phyloP scores from a whole-genome alignment of 2,888 invertebrate species.

The Ectemnius continuus region DNA sequence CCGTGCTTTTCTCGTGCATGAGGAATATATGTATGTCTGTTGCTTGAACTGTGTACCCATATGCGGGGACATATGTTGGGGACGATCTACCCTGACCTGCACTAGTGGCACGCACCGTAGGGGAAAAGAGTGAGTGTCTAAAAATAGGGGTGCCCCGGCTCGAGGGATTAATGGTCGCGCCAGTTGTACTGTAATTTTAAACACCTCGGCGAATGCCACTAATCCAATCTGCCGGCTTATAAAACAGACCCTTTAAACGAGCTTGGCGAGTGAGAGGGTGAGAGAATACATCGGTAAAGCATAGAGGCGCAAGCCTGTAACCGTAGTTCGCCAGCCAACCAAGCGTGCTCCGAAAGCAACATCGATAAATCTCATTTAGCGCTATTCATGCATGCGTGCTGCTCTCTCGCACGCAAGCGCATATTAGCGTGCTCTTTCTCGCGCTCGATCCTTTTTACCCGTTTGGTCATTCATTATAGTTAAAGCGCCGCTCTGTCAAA shows the following conservation, averaged over 20 bases:
- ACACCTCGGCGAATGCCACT: slow-evolving; percentile 54
- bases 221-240: slow-evolving; percentile 53
- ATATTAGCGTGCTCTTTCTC: background rate
- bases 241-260: slow-evolving; percentile 36
- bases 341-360: slow-evolving; percentile 29
- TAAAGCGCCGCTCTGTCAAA: background rate
- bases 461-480: background rate
- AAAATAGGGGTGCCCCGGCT: slow-evolving; percentile 63
- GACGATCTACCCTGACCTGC: slow-evolving; percentile 66
- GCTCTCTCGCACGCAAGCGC: background rate
- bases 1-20: slow-evolving; percentile 14
- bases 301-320: background rate
- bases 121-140: slow-evolving; percentile 45
- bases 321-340: slow-evolving; percentile 9
- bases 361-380: slow-evolving; percentile 40
- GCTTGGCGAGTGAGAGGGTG: background rate
- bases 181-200: slow-evolving; percentile 57
- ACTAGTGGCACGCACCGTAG: slow-evolving; percentile 45
- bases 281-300: background rate
- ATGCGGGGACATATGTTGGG: slow-evolving; percentile 64
- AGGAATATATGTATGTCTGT: slow-evolving; percentile 35
- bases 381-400: slow-evolving; percentile 6
- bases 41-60: slow-evolving; percentile 53
- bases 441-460: background rate
- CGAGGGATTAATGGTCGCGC: slow-evolving; percentile 55